Base-by-base conservation (phyloP, 1,140 invertebrate species). In the Ceratina australensis region DNA sequence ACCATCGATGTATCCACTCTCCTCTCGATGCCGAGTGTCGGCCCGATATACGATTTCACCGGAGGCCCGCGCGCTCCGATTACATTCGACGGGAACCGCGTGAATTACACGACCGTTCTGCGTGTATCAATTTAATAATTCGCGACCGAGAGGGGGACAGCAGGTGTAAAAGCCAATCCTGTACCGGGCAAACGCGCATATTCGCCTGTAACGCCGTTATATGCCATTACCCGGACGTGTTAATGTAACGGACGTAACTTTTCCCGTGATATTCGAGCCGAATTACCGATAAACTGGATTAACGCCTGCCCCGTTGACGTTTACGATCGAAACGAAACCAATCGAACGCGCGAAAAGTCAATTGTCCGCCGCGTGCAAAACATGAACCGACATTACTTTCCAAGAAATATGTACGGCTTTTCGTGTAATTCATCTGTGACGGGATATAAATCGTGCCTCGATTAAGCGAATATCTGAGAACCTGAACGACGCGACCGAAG, bases 401-500 rank as follows among this genome's bases (percentile, higher is more conserved):
- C 12, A 20, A 28, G n/a, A 54, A 54, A 54, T 18, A 60, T 10
- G 8, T 42, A 8, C 33, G 10, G 20, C 24, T 15, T 10, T 16
- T 60, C 57, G 22, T 15, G 57, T 15, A 24, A 28, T 67, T 66
- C 75, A 60, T 56, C 42, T 63, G 61, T 28, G 79, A 42, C 0
- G 54, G 33, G 68, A 67, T 33, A 72, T 61, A 85, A 85, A 78
- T 42, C 33, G 33, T 10, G 33, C 5, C 83, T 86, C 68, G 85
- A 87, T 78, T 80, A 61, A 63, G 73, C 75, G 85, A 79, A 24
- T 3, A 72, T 57, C 72, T 52, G 82, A 78, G 71, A 82, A 80
- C 71, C 85, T 88, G 88, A 87, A 88, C 82, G 78, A 75, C 67
- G 82, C 71, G 73, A 79, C 78, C 78, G 76, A 74, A 87, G 86